Conservation (phyloP, 2,888 invertebrate genomes). For the Strigamia maritima region DNA sequence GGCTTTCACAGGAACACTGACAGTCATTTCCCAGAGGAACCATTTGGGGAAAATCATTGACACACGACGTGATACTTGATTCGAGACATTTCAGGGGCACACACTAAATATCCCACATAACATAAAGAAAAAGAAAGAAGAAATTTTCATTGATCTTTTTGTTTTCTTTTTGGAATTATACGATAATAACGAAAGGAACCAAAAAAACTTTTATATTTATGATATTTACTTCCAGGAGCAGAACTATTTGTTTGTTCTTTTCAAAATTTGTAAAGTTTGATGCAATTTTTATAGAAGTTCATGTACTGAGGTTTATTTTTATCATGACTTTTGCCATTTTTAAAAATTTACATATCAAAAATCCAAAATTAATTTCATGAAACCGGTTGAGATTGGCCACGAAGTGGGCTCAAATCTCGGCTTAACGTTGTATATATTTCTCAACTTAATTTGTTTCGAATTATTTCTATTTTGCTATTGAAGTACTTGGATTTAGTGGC, state of each 20-base stretch:
- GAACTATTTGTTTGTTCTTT: not conserved
- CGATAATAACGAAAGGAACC: not conserved
- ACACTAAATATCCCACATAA: not conserved
- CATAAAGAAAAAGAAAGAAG: not conserved
- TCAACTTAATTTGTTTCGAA: too few species aligned
- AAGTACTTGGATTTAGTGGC: too few species aligned
- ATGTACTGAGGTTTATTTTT: too few species aligned
- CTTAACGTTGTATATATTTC: too few species aligned
- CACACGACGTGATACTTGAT: not conserved
- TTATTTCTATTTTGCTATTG: too few species aligned
- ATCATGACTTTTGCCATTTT: too few species aligned
- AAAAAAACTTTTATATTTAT: not conserved
- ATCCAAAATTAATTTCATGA: too few species aligned
- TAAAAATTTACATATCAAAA: too few species aligned
- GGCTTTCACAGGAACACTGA: not conserved
- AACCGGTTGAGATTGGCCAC: too few species aligned
- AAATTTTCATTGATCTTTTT: not conserved
- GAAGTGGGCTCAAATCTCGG: too few species aligned
- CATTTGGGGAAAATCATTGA: not conserved
- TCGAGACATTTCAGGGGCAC: not conserved
- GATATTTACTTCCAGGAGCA: too few species aligned
- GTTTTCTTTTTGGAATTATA: not conserved
- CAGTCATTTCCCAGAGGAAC: conserved; percentile 6
- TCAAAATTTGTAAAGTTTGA: not conserved
- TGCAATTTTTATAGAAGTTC: too few species aligned